phyloP scores from a whole-genome alignment of 2,797 vertebrate genomes.

The Choloepus didactylus region DNA sequence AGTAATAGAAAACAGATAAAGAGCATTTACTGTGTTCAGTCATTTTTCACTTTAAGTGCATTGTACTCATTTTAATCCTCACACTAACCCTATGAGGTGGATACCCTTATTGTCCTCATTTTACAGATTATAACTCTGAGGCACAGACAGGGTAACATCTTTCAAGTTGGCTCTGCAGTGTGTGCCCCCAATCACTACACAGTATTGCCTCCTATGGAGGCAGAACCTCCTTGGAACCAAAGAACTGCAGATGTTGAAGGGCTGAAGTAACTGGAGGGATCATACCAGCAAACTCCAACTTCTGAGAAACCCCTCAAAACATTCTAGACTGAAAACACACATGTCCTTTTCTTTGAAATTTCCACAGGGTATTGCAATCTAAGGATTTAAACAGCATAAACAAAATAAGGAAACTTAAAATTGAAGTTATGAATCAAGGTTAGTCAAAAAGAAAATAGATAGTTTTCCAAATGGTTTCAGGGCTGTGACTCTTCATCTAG shows the following conservation, averaged over 20 bases:
- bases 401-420: not conserved
- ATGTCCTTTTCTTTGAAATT: not conserved
- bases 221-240: not conserved
- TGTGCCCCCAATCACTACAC: not conserved
- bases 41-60: not conserved
- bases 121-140: not conserved
- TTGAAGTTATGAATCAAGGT: not conserved
- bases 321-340: not conserved
- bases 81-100: not conserved
- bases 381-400: too few species aligned
- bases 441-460: not conserved
- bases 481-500: not conserved
- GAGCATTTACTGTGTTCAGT: not conserved
- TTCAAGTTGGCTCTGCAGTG: not conserved
- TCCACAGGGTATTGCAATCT: not conserved
- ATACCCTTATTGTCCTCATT: not conserved
- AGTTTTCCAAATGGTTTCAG: not conserved
- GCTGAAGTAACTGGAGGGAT: not conserved
- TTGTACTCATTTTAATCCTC: slow-evolving; percentile 4
- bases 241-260: not conserved
- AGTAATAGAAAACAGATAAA: not conserved
- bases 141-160: not conserved
- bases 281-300: not conserved
- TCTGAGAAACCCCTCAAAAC: not conserved
- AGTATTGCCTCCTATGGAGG: not conserved